These are phyloP conservation scores for Lomographa bimaculata DNA, from an alignment of 2,888 invertebrate genomes.

Conservation along the genomic window DNA sequence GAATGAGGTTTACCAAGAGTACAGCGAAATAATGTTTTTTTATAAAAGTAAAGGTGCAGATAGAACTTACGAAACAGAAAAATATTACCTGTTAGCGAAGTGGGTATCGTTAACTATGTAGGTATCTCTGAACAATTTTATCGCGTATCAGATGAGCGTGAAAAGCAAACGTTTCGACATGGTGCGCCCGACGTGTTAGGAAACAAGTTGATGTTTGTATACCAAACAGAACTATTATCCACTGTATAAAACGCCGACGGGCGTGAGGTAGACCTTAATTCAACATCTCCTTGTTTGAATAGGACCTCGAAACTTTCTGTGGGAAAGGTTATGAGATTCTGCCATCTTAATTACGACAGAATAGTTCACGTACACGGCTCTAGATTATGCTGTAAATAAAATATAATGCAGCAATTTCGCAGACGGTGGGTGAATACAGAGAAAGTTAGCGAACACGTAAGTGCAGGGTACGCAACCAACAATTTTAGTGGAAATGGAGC, in stretches of 20 bases:
- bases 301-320: slow-evolving; percentile 36
- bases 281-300: slow-evolving; percentile 37
- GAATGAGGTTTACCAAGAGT: too few species aligned
- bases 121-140: slow-evolving; percentile 44
- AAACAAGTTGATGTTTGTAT: slow-evolving; percentile 49
- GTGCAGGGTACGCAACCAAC: slow-evolving; percentile 50
- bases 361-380: slow-evolving; percentile 26
- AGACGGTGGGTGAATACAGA: slow-evolving; percentile 42
- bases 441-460: slow-evolving; percentile 58
- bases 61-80: slow-evolving; percentile 9
- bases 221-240: slow-evolving; percentile 43
- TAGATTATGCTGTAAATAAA: slow-evolving; percentile 39
- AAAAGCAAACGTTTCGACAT: slow-evolving; percentile 53
- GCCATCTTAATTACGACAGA: slow-evolving; percentile 22
- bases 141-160: slow-evolving; percentile 51
- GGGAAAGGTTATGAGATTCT: slow-evolving; percentile 29
- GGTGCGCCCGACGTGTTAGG: slow-evolving; percentile 42
- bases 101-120: slow-evolving; percentile 28
- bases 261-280: slow-evolving; percentile 17
- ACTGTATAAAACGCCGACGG: slow-evolving; percentile 35
- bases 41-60: slow-evolving; percentile 7
- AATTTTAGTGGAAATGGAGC: slow-evolving; percentile 65
- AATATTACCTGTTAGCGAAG: slow-evolving; percentile 27
- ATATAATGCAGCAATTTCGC: slow-evolving; percentile 37
- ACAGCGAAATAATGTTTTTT: too few species aligned